Base-by-base conservation (phyloP, 1,140 invertebrate species). In the Leptinotarsa defecta region DNA sequence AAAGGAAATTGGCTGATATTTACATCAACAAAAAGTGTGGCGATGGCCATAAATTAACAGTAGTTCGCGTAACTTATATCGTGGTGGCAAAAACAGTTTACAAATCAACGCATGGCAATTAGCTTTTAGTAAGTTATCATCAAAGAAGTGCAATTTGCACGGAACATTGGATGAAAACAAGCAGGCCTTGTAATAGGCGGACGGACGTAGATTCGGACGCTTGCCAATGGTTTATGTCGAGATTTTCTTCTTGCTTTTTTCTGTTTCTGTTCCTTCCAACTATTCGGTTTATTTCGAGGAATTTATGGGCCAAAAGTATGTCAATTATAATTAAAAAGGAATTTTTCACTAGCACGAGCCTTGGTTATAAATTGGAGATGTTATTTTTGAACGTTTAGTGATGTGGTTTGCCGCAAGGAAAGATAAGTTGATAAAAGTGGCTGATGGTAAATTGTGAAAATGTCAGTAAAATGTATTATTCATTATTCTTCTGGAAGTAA, bases 61-160 rank as follows among this genome's bases (percentile, higher is more conserved):
- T 71, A 75, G 62, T 79, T 74, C 72, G 73, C 75, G 75, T 76
- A 70, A 77, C 72, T 71, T 77, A 79, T 70, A 68, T 73, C 61
- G 72, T 76, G 74, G 78, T 74, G 75, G 79, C 76, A 79, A 78
- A 82, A 82, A 79, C 79, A 77, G 81, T 81, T 77, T 76, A 81
- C 78, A 80, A 81, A 82, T 78, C 77, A 81, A 81, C 78, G 75
- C 74, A 79, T 64, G 73, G 79, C 78, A 83, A 80, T 83, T 83
- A 82, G 80, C 77, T 78, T 79, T 78, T 80, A 78, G 77, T 75
- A 64, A 74, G 78, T 80, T 82, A 83, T 83, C 82, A 81, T 83
- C 81, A 83, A 82, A 83, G 82, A 81, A 81, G 80, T 79, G 80
- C 80, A 82, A 82, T 83, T 82, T 81, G 78, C 76, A 82, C 79